A percentile compares a stretch with the other conserved stretches of the same genome.
phyloP scores from a whole-genome alignment of 2,888 invertebrate species.

The Scelioninae gen. 1 region DNA sequence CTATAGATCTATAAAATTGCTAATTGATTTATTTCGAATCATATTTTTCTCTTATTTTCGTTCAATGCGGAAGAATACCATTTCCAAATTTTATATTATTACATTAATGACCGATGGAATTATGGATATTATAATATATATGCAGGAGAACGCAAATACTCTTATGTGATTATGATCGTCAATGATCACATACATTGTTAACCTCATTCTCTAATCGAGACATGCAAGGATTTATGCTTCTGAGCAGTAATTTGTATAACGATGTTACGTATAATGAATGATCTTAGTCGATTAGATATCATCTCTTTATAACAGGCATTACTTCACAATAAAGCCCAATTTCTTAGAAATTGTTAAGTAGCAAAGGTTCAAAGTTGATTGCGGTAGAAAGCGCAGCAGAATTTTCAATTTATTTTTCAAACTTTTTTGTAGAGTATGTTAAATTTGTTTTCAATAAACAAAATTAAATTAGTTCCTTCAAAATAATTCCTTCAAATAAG shows the following conservation, averaged over 20 bases:
- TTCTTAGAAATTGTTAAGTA: neutral
- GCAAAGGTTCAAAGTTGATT: neutral
- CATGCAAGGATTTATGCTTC: slow-evolving; percentile 60
- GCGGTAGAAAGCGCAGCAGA: neutral
- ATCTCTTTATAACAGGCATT: slow-evolving; percentile 29
- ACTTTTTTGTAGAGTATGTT: too few relatives aligned
- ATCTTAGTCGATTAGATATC: slow-evolving; percentile 51
- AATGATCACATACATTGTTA: slow-evolving; percentile 59
- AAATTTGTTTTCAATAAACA: too few relatives aligned
- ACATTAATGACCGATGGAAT: slow-evolving; percentile 4
- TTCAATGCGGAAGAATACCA: too few relatives aligned
- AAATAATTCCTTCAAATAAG: too few relatives aligned
- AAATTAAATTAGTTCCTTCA: too few relatives aligned
- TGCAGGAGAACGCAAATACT: slow-evolving; percentile 36
- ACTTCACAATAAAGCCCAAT: neutral
- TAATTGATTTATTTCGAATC: too few relatives aligned
- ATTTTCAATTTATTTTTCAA: neutral
- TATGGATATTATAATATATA: neutral
- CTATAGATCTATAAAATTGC: too few relatives aligned
- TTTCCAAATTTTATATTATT: neutral
- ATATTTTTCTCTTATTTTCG: neutral
- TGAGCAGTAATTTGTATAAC: slow-evolving; percentile 54
- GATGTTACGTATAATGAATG: slow-evolving; percentile 50
- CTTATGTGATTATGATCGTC: slow-evolving; percentile 54
- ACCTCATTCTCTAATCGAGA: slow-evolving; percentile 63